phyloP scores from a whole-genome alignment of 37 sponge, comb jelly and placozoan genomes.

The Agelas oroides region DNA sequence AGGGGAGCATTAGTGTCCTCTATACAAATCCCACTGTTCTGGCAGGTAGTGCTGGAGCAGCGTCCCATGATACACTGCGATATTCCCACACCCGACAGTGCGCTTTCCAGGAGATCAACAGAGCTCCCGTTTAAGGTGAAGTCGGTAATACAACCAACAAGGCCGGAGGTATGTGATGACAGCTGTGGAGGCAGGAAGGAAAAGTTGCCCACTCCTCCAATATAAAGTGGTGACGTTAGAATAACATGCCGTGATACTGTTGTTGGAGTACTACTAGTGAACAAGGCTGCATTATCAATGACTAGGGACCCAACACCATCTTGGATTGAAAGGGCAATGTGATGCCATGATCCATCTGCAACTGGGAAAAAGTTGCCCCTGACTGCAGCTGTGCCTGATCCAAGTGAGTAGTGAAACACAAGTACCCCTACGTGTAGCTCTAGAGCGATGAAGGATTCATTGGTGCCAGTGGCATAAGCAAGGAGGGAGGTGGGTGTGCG shows the following conservation, averaged over 20 bases:
- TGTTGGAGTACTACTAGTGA: background rate
- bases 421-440: background rate
- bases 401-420: background rate
- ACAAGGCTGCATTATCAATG: conserved; percentile 20
- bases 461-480: background rate
- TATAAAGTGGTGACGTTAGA: background rate
- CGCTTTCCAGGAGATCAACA: background rate
- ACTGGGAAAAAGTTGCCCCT: background rate
- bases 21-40: conserved; percentile 41
- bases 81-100: background rate
- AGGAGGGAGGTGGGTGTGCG: background rate
- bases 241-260: background rate
- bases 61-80: conserved; percentile 19
- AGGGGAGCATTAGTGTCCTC: background rate
- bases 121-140: background rate
- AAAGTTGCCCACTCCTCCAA: conserved; percentile 49
- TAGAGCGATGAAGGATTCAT: conserved; percentile 2
- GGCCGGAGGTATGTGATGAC: conserved; percentile 14
- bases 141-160: conserved; percentile 56
- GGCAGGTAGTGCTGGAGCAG: conserved; percentile 21
- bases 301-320: background rate
- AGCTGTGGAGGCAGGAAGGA: conserved; percentile 3
- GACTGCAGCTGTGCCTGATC: background rate
- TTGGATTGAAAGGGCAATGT: background rate
- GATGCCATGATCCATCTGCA: conserved; percentile 20